phyloP scores from a whole-genome alignment of 2,888 invertebrate species.

The Hololepta plana region DNA sequence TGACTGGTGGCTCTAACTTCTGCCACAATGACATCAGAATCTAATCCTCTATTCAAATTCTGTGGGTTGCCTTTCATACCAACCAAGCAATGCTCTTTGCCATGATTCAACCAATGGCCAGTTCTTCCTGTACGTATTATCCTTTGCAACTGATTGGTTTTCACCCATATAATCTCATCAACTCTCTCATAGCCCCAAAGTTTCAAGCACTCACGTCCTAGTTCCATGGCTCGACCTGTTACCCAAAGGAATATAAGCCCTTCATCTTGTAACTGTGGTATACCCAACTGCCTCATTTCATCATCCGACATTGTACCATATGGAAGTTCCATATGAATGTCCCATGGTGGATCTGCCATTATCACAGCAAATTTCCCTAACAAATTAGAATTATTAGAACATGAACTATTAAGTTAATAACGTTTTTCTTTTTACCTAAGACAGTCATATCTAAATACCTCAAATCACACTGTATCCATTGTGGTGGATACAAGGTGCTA shows the following conservation, averaged over 20 bases:
- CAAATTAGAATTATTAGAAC: constrained; percentile 8
- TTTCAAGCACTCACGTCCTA: constrained; percentile 88
- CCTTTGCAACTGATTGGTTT: constrained; percentile 92
- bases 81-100: constrained; percentile 93
- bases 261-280: constrained; percentile 87
- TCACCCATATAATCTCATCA: constrained; percentile 97
- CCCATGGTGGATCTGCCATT: constrained; percentile 99
- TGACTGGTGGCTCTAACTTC: constrained; percentile 96
- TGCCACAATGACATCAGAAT: constrained; percentile 96
- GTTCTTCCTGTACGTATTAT: constrained; percentile 94
- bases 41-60: constrained; percentile 79
- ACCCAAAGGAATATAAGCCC: constrained; percentile 97
- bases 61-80: constrained; percentile 93
- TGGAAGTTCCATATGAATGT: constrained; percentile 97
- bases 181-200: constrained; percentile 94
- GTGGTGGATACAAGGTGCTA: constrained; percentile 67
- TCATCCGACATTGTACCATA: constrained; percentile 98
- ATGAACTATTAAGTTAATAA: too few relatives aligned
- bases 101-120: constrained; percentile 97
- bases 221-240: constrained; percentile 90
- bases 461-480: constrained; percentile 96
- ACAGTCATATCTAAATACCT: constrained; percentile 81
- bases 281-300: constrained; percentile 90
- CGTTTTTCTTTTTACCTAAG: constrained; percentile 36
- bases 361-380: constrained; percentile 92